These are phyloP conservation scores for Aromia moschata DNA, from an alignment of 2,888 invertebrate species.

Conservation along the genomic window DNA sequence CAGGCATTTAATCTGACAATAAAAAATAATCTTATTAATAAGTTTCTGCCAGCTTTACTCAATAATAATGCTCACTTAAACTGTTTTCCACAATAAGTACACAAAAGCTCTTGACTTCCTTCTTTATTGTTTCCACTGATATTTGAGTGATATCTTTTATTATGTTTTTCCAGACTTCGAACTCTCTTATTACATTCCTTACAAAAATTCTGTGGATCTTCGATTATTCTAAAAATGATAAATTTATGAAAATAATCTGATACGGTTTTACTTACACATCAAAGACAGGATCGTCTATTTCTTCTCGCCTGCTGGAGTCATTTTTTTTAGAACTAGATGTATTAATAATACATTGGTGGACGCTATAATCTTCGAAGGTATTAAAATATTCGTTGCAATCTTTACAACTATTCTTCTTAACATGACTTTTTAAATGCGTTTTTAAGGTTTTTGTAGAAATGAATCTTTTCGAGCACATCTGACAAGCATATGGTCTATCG, in stretches of 20 bases:
- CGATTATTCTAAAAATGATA: constrained; percentile 20
- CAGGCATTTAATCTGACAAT: too few species aligned
- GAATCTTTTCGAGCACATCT: constrained; percentile 43
- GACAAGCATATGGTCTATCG: constrained; percentile 41
- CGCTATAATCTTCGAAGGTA: constrained; percentile 8
- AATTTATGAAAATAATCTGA: not conserved
- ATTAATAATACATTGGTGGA: constrained; percentile 22
- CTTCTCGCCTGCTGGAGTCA: not conserved
- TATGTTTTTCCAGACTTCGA: constrained; percentile 40
- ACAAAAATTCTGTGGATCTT: constrained; percentile 45
- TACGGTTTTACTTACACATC: not conserved
- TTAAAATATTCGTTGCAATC: constrained; percentile 23
- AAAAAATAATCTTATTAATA: not conserved
- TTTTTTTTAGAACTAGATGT: not conserved
- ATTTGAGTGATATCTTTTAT: constrained; percentile 27
- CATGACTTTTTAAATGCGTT: constrained; percentile 40
- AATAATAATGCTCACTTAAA: constrained; percentile 52
- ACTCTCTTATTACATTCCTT: constrained; percentile 44
- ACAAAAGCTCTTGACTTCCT: constrained; percentile 41
- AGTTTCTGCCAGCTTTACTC: not conserved
- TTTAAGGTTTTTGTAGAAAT: constrained; percentile 36
- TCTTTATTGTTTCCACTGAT: constrained; percentile 11
- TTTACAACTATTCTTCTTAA: constrained; percentile 16
- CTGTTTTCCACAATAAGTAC: constrained; percentile 53
- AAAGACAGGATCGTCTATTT: not conserved